Conservation (phyloP, 2,888 invertebrate genomes). For the Aphodius granarius region DNA sequence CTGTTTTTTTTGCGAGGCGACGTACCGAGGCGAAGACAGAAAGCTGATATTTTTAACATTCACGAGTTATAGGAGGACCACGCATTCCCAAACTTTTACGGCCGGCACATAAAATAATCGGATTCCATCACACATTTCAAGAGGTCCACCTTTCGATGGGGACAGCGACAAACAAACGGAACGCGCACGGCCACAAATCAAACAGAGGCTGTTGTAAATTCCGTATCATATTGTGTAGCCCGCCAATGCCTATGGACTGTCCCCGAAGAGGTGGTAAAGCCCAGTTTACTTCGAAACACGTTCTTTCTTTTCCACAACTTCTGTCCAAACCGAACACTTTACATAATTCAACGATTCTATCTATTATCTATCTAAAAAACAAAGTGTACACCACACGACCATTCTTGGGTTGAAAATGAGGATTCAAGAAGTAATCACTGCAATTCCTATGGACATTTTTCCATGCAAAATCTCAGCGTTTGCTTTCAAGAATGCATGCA, state of each 20-base stretch:
- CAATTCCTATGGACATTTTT: no score
- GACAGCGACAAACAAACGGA: neutral
- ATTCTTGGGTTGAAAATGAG: no score
- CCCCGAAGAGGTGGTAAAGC: neutral
- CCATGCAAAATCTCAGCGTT: no score
- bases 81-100: neutral
- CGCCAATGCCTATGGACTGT: neutral
- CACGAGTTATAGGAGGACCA: neutral
- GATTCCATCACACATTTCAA: neutral
- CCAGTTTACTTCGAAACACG: neutral
- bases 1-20: neutral
- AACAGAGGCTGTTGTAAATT: neutral
- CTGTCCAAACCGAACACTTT: neutral
- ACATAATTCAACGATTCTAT: no score
- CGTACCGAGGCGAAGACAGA: neutral
- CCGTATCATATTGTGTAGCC: neutral
- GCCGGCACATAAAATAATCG: neutral
- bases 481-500: no score
- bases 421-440: no score
- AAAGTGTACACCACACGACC: no score
- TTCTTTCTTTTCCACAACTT: neutral
- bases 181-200: neutral
- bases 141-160: neutral
- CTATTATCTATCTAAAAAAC: no score
- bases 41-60: neutral